A percentile compares a stretch with the other conserved stretches of the same genome.
These are phyloP conservation scores for Drosophila carrolli DNA, from an alignment of 1,140 invertebrate species.

Conservation along the genomic window DNA sequence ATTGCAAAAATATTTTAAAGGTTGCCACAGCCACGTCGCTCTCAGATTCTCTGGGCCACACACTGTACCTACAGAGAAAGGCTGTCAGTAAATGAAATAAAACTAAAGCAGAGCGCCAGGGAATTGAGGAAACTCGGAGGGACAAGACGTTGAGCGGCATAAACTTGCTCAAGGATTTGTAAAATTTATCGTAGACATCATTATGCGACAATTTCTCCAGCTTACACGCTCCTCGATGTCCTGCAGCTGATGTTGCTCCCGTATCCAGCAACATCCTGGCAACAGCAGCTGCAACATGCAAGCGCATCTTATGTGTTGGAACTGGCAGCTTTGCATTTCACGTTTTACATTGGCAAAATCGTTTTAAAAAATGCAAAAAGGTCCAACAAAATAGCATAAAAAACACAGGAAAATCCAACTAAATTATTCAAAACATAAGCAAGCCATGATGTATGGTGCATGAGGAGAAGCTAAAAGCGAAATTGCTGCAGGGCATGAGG, in stretches of 20 bases:
- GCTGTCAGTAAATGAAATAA: conserved; percentile 68
- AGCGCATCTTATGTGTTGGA: conserved; percentile 36
- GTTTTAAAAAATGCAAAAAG: conserved; percentile 68
- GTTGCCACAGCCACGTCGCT: conserved; percentile 67
- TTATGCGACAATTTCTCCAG: conserved; percentile 73
- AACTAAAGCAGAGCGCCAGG: conserved; percentile 42
- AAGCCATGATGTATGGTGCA: conserved; percentile 59
- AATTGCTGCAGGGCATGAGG: conserved; percentile 7
- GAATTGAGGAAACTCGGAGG: conserved; percentile 1
- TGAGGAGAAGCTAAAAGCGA: conserved; percentile 10
- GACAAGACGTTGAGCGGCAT: conserved; percentile 28
- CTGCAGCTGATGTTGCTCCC: conserved; percentile 12
- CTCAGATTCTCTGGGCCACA: conserved; percentile 27
- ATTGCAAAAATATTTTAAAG: conserved; percentile 80
- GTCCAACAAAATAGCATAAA: conserved; percentile 14
- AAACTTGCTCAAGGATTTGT: conserved; percentile 68
- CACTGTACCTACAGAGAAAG: conserved; percentile 11
- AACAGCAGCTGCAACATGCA: conserved; percentile 64
- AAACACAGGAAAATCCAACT: conserved; percentile 29
- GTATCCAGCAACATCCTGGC: not conserved
- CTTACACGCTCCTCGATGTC: conserved; percentile 22
- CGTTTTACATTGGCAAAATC: conserved; percentile 77
- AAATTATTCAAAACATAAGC: conserved; percentile 80
- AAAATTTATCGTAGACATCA: conserved; percentile 79
- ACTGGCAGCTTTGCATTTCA: conserved; percentile 71